Base-by-base conservation (phyloP, 2,888 invertebrate species). In the Pharmacophagus antenor region DNA sequence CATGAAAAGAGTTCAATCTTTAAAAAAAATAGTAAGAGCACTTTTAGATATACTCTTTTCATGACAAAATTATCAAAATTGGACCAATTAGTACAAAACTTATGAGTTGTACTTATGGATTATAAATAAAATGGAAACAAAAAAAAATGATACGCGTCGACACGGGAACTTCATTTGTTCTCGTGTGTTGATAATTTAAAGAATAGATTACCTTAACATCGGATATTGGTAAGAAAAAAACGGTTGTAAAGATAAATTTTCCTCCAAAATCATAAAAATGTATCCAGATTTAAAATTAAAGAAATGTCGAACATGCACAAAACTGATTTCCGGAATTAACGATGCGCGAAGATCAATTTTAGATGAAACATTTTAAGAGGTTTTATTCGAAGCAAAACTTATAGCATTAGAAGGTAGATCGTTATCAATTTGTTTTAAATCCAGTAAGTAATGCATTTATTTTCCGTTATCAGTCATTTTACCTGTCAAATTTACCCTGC, bases 261-360 rank as follows among this genome's bases (percentile, higher is more conserved):
- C n/a, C n/a, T n/a, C n/a, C n/a, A 31, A 31, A 31, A 31, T 7
- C 10, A 31, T 15, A 31, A 12, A 31, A 31, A 31, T 27, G 0
- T 31, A 17, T 4, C 15, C 2, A 4, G 17, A 42, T 18, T n/a
- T 17, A n/a, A 42, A 42, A 42, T 42, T n/a, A 42, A 42, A 6
- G 5, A 42, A 42, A 42, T 42, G 31, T 31, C n/a, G 42, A 6
- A 42, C 42, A 42, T 17, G 42, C 42, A 42, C 17, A 18, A 7
- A 17, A 42, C 2, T 42, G 27, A 12, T 37, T 55, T 31, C 48
- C 46, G 46, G 23, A 60, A 60, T 49, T 60, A 60, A 60, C 59
- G 59, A 55, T 50, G 55, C 50, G 55, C 44, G 50, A 60, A 60
- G 59, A 60, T 60, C 59, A 50, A 60, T 60, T 55, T 60, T 17